Percentiles rank a stretch among this genome's conserved stretches.
phyloP scores from a whole-genome alignment of 2,888 invertebrate genomes.

The Trissonchulus sp. region DNA sequence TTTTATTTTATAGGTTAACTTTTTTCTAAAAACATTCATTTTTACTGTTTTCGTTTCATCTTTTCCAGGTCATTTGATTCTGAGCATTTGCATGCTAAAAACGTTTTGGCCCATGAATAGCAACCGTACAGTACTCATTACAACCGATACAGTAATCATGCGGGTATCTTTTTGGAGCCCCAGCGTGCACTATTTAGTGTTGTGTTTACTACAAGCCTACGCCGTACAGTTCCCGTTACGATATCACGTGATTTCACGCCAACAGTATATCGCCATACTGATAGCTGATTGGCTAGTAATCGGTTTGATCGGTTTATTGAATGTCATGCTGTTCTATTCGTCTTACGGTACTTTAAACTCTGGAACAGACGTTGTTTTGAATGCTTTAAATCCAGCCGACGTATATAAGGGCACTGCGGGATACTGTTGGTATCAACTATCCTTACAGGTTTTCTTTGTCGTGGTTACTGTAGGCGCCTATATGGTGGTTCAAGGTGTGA shows the following conservation, averaged over 20 bases:
- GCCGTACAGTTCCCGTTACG: neutral
- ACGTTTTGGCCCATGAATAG: no score
- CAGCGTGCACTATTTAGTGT: neutral
- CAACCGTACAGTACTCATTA: neutral
- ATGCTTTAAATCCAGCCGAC: neutral
- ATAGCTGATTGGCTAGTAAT: neutral
- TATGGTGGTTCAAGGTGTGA: neutral
- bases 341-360: neutral
- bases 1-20: no score
- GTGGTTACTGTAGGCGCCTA: neutral
- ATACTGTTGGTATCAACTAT: neutral
- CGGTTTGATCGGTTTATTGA: neutral
- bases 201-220: neutral
- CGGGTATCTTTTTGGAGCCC: neutral
- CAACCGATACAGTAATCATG: slow-evolving; percentile 4
- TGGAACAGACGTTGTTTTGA: neutral
- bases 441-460: neutral
- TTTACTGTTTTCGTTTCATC: no score
- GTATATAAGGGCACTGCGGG: neutral
- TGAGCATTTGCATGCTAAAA: no score
- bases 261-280: neutral
- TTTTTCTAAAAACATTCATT: no score
- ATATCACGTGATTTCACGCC: neutral
- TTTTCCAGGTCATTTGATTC: no score
- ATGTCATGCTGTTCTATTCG: neutral